Base-by-base conservation (phyloP, 2,797 vertebrate genomes). In the Smutsia temminckii region DNA sequence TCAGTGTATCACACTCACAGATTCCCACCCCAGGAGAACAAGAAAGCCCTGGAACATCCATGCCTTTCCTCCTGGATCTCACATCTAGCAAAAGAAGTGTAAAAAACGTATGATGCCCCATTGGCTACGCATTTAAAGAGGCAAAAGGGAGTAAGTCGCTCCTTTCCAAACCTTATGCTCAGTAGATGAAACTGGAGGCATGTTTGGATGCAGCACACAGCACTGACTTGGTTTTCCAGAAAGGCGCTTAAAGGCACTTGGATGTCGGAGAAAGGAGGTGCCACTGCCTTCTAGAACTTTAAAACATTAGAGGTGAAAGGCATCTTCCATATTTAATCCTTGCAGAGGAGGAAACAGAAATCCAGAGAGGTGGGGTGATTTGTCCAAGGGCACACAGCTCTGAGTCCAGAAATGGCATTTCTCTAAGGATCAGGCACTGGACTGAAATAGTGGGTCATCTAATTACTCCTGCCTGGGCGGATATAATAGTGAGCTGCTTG, bases 121-220 rank as follows among this genome's bases (percentile, higher is more conserved):
- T 97, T 97, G 97, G 97, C 96, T 97, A 78, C 94, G 59, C 95
- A 97, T 74, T 69, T 71, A 66, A 97, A 96, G 96, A 97, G 96
- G 96, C 96, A 96, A 97, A 96, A 96, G 94, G 93, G 96, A 97
- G 97, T 87, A 91, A 96, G 93, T 85, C 77, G 66, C 95, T 97
- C 87, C 80, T 93, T 97, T 97, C 96, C 95, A 98, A 97, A 95
- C 96, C 97, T 97, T 97, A 95, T 97, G 96, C 97, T 97, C 95
- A 97, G 96, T 84, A 93, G 95, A 90, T 96, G 94, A 89, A 96
- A 89, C 91, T 85, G 59, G 95, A 97, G 96, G 86, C 91, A 34
- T 71, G 78, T 87, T 97, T 89, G 94, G 96, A 97, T 51, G 84
- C 80, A 34, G 46, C 77, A 61, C 81, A 61, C 68, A 95, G 96